Base-by-base conservation (phyloP, 2,113 vertebrate species). In the Pseudopodoces humilis region DNA sequence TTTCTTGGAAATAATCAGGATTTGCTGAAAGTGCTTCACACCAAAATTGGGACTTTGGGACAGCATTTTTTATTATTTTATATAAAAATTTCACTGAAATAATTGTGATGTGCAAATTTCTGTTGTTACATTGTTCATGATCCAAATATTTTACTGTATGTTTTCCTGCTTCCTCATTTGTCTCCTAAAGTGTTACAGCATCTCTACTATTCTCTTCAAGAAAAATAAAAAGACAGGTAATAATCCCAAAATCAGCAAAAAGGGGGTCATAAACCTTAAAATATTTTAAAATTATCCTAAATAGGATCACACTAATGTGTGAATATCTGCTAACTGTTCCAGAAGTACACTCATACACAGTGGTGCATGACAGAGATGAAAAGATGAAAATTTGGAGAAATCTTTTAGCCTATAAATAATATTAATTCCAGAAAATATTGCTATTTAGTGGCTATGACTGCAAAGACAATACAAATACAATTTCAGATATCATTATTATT, bases 101-200 rank as follows among this genome's bases (percentile, higher is more conserved):
- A 27, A 33, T 13, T 59, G 9, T 37, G 3, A 11, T 39, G 6
- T 82, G 13, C 2, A 69, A 84, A 55, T 49, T 78, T 71, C 6
- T 91, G 9, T 39, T 75, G 1, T 21, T 80, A 6, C 9, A 39
- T n/a, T 86, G 13, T 23, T 76, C 58, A 76, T 33, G 3, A 77
- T 7, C 1, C 35, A 10, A 65, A 63, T 1, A 18, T 12, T 88
- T 53, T 62, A 53, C 2, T 5, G 3, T 24, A 1, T 30, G 4
- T 55, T 24, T 70, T 94, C 24, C 68, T 21, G 15, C 15, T 77
- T 76, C 20, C 13, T 83, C 11, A 10, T 82, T 64, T 63, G 3
- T 63, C 5, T 64, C 6, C 13, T 23, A 20, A 68, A 76, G 6
- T 56, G 13, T 31, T 84, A 44, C 5, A 70, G 2, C 33, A 50